Evolutionary conservation across 92 coral and sea anemone genomes (phyloP).

Genomic region (Zoanthus sansibaricus): DNA sequence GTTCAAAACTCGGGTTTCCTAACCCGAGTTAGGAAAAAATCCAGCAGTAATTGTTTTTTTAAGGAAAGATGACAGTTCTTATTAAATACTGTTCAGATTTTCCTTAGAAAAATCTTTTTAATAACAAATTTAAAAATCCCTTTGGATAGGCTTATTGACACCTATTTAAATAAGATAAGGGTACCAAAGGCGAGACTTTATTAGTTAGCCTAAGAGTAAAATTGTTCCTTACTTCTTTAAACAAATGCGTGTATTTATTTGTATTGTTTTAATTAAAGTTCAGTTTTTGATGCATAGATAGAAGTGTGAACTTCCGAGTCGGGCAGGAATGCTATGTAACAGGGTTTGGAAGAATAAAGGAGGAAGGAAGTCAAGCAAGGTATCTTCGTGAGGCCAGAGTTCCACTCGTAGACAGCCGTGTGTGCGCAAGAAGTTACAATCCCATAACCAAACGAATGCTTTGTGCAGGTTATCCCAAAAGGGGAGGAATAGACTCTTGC

Average conservation of each 20-base stretch:
- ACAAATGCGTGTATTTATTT: neutral
- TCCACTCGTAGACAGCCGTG: constrained; percentile 41
- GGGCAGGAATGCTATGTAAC: constrained; percentile 66
- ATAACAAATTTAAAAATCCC: too few species aligned
- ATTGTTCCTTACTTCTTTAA: too few species aligned
- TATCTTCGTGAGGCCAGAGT: constrained; percentile 61
- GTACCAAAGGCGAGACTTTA: too few species aligned
- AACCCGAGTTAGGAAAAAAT: too few species aligned
- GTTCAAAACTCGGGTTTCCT: too few species aligned
- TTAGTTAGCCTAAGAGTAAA: too few species aligned
- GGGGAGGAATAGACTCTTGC: constrained; percentile 70
- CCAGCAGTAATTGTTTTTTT: too few species aligned
- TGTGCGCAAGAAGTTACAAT: constrained; percentile 44
- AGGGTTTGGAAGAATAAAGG: constrained; percentile 63
- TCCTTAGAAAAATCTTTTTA: too few species aligned
- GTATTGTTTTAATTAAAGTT: neutral
- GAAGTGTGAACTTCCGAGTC: constrained; percentile 31
- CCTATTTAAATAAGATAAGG: too few species aligned
- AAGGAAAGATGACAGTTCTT: too few species aligned
- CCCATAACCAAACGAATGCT: constrained; percentile 53
- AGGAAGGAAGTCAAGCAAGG: constrained; percentile 58
- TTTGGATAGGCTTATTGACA: too few species aligned
- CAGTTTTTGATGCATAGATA: neutral
- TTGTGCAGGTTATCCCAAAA: constrained; percentile 70
- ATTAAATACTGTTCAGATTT: too few species aligned